Evolutionary conservation across 2,113 vertebrate genomes (phyloP).

Genomic region (Hippopotamus amphibius): DNA sequence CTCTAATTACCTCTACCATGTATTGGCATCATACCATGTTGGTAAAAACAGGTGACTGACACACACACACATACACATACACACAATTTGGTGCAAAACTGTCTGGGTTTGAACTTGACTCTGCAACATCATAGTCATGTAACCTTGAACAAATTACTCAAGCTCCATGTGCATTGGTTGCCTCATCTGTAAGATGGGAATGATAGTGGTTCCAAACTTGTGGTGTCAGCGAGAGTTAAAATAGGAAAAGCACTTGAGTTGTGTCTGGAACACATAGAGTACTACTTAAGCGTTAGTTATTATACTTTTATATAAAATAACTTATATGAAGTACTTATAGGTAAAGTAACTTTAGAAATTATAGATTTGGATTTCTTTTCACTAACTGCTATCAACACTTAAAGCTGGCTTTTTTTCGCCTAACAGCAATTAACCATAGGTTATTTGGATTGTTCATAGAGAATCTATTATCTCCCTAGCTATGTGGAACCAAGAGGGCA

Average conservation of each 20-base stretch:
- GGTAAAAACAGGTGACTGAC: background rate
- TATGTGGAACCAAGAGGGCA: background rate
- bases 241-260: background rate
- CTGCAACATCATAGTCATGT: background rate
- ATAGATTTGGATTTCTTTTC: background rate
- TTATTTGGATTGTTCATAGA: background rate
- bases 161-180: background rate
- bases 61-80: background rate
- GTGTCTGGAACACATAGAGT: background rate
- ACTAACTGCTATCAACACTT: background rate
- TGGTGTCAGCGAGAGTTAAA: background rate
- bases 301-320: background rate
- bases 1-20: background rate
- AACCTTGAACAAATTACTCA: background rate
- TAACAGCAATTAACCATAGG: background rate
- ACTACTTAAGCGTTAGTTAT: background rate
- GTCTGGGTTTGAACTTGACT: background rate
- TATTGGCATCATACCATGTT: background rate
- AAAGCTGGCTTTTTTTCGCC: background rate
- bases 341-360: conserved; percentile 11
- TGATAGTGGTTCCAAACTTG: background rate
- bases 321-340: background rate
- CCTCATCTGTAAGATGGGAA: background rate
- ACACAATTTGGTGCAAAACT: background rate
- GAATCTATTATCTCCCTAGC: background rate